Evolutionary conservation across 92 coral and sea anemone genomes (phyloP), one percentile per base, ranked within the genome.

Genomic region (Zoanthus gigantus): DNA sequence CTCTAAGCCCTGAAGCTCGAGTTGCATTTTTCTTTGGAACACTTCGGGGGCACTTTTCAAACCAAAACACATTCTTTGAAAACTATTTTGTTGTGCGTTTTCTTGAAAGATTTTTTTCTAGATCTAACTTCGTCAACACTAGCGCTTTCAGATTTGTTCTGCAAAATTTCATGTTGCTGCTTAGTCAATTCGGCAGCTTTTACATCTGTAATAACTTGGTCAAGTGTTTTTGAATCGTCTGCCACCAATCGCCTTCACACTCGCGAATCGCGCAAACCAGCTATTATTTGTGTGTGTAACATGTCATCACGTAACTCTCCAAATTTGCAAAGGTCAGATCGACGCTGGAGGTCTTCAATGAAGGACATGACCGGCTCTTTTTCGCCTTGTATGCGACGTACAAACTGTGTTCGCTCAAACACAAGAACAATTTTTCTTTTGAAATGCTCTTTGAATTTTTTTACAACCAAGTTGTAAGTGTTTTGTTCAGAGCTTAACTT

Each of bases 211-310:
- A 85, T 85, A 18, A 87, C 77, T 78, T 87, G 85, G 79, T 78
- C 69, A 16, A 87, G 74, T 54, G 89, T 78, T 42, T 68, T 78
- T 76, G 72, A 78, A 71, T 78, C 79, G 15, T 48, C 83, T 47
- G 86, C 90, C 90, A 87, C 53, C 52, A 87, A 77, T 77, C 90
- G 72, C 58, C 90, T 67, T 76, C 90, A 52, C 66, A 58, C 66
- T 58, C 66, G 56, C 71, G 79, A 79, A 78, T 69, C 79, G 46
- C 74, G 45, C 74, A 87, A 71, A 30, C 79, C 71, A 30, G 90
- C 90, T 23, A 87, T 79, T 6, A 78, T 78, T 78, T 87, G 86
- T 37, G 57, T 87, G 90, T 78, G 86, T 30, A 78, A 69, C 86
- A 69, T 87, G 68, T 78, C 72, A 78, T 78, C 90, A 78, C 79